These are phyloP conservation scores for Tapera naevia DNA, from an alignment of 2,797 vertebrate genomes.

Conservation along the genomic window DNA sequence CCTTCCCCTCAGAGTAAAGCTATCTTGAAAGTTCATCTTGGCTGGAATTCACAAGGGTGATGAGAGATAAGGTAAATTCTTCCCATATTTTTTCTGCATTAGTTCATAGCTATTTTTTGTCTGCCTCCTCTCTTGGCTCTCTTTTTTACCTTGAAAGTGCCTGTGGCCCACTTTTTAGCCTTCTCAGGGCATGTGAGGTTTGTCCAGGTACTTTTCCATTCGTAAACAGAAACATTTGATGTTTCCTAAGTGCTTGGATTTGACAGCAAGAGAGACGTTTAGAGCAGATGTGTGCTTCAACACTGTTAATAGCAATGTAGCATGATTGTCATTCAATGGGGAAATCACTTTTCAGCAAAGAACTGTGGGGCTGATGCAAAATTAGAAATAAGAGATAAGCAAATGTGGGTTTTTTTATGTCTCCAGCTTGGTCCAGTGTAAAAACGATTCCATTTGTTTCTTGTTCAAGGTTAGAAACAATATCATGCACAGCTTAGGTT, in stretches of 20 bases:
- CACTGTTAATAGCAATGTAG: slow-evolving; percentile 56
- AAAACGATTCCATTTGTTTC: not conserved
- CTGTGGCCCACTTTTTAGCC: slow-evolving; percentile 6
- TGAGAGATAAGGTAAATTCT: not conserved
- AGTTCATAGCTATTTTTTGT: not conserved
- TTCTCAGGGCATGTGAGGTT: slow-evolving; percentile 26
- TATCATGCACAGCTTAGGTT: not conserved
- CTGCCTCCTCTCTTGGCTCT: not conserved
- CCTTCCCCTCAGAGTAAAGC: not conserved
- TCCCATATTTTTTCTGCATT: not conserved
- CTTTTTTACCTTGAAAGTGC: not conserved
- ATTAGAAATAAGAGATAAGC: not conserved
- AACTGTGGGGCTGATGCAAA: not conserved
- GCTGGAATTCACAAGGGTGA: not conserved
- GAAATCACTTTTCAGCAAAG: slow-evolving; percentile 47
- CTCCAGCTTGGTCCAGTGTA: not conserved
- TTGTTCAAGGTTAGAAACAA: not conserved
- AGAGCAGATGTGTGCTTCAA: slow-evolving; percentile 52
- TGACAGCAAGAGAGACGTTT: slow-evolving; percentile 1
- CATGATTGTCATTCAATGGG: slow-evolving; percentile 52
- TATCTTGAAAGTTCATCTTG: not conserved
- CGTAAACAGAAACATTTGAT: slow-evolving; percentile 60
- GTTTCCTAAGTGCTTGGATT: slow-evolving; percentile 54
- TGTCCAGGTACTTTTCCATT: slow-evolving; percentile 60
- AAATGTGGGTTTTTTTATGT: not conserved